These are phyloP conservation scores for Caenorhabditis sp. DNA, from an alignment of 2,888 invertebrate genomes.

Conservation along the genomic window DNA sequence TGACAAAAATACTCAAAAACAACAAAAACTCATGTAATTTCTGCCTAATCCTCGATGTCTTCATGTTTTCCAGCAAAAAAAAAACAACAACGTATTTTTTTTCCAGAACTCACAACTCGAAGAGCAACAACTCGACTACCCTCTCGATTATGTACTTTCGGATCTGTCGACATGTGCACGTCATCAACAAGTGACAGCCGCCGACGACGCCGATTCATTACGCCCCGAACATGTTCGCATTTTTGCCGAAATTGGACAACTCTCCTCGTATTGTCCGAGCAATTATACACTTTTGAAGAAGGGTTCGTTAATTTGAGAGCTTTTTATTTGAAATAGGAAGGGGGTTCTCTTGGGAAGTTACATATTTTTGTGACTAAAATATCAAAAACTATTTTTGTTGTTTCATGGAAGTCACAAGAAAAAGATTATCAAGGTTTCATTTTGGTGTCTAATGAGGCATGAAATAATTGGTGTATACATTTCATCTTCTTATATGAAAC, in stretches of 20 bases:
- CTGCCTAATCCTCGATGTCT: too few species aligned
- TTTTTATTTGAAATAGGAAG: too few species aligned
- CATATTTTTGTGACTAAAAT: too few species aligned
- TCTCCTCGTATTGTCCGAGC: slow-evolving; percentile 53
- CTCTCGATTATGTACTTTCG: slow-evolving; percentile 39
- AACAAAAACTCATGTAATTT: too few species aligned
- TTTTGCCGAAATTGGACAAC: slow-evolving; percentile 57
- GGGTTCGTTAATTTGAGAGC: slow-evolving; percentile 19
- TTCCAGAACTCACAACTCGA: slow-evolving; percentile 41
- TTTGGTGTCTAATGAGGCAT: not conserved
- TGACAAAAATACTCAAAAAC: too few species aligned
- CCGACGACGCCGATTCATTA: slow-evolving; percentile 29
- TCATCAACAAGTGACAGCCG: slow-evolving; percentile 8
- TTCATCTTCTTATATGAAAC: not conserved
- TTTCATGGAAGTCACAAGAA: not conserved
- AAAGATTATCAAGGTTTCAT: not conserved
- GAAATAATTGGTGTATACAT: not conserved
- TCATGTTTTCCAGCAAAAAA: not conserved
- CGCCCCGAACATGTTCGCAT: slow-evolving; percentile 31
- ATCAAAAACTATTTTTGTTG: not conserved
- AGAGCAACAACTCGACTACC: slow-evolving; percentile 45
- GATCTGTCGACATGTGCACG: slow-evolving; percentile 32
- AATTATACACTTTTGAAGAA: slow-evolving; percentile 48
- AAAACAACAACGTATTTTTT: not conserved
- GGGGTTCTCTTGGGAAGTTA: too few species aligned